Conservation (phyloP, 2,797 vertebrate genomes). For the Pseudochaenichthys georgianus region DNA sequence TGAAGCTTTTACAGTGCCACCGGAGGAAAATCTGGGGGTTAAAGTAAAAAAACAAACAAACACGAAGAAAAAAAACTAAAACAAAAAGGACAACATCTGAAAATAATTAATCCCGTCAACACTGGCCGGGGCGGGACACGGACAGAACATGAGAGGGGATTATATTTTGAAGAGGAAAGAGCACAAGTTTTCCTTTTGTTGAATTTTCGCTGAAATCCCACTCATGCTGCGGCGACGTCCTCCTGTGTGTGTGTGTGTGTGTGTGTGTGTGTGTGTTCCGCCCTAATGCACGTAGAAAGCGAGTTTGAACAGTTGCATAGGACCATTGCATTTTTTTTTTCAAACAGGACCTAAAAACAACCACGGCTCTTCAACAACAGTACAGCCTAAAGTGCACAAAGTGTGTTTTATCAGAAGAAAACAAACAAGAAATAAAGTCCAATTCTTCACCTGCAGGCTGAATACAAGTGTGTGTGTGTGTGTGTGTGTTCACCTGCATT, state of each 20-base stretch:
- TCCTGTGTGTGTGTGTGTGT: slow-evolving; percentile 12
- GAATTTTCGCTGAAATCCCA: slow-evolving; percentile 21
- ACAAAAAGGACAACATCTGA: slow-evolving; percentile 10
- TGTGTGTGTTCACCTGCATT: slow-evolving; percentile 46
- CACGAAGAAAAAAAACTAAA: slow-evolving; percentile 16
- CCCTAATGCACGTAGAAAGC: slow-evolving; percentile 66
- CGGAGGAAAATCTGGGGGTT: slow-evolving; percentile 65
- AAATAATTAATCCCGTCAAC: slow-evolving; percentile 59
- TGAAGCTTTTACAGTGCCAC: slow-evolving; percentile 87
- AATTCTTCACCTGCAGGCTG: slow-evolving; percentile 67
- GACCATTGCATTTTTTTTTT: slow-evolving; percentile 53
- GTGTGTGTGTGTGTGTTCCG: slow-evolving; percentile 38
- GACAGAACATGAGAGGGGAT: slow-evolving; percentile 39
- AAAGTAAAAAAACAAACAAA: slow-evolving; percentile 35
- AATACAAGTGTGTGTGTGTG: slow-evolving; percentile 40
- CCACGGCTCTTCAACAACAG: slow-evolving; percentile 83
- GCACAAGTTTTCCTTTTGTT: not conserved
- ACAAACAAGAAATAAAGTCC: slow-evolving; percentile 27
- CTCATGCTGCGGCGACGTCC: slow-evolving; percentile 19
- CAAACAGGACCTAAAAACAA: slow-evolving; percentile 66
- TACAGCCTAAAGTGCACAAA: slow-evolving; percentile 88
- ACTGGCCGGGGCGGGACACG: slow-evolving; percentile 58
- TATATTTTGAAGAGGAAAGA: slow-evolving; percentile 6
- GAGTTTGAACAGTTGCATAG: slow-evolving; percentile 67
- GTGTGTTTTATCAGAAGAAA: slow-evolving; percentile 69